Percentiles rank a stretch among this genome's conserved stretches.
Conservation (phyloP, 2,888 invertebrate genomes). For the Xestia c-nigrum region DNA sequence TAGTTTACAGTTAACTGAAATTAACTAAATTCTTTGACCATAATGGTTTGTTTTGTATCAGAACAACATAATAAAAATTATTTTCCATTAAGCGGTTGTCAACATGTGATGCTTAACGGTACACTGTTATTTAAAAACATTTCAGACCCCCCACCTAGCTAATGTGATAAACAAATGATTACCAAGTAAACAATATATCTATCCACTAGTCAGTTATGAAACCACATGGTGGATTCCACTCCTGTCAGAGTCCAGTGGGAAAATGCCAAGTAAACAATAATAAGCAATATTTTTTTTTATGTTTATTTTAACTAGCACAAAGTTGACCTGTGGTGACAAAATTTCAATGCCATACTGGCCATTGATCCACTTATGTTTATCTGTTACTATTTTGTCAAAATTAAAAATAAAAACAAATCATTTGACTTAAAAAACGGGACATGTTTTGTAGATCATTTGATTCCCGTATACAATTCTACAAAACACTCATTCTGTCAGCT, state of each 20-base stretch:
- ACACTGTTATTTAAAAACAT: neutral
- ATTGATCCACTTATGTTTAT: neutral
- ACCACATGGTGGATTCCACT: neutral
- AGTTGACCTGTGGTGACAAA: neutral
- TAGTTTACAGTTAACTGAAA: neutral
- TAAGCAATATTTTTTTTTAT: neutral
- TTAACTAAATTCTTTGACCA: neutral
- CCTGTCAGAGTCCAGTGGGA: neutral
- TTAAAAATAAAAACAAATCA: constrained; percentile 23
- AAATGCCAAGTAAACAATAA: neutral
- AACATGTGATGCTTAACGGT: neutral
- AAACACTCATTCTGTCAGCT: neutral
- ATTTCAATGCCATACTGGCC: neutral
- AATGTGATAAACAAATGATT: neutral
- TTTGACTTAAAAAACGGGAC: neutral
- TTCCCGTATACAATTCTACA: neutral
- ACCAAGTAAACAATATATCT: neutral
- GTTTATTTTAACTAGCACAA: neutral
- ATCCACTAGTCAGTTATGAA: neutral
- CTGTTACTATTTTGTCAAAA: neutral
- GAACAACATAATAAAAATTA: constrained; percentile 3
- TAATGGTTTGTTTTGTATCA: neutral
- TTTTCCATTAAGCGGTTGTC: neutral
- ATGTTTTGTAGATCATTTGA: neutral
- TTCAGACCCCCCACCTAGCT: constrained; percentile 24